phyloP scores from a whole-genome alignment of 2,888 invertebrate genomes.

The Drosophila anceps region DNA sequence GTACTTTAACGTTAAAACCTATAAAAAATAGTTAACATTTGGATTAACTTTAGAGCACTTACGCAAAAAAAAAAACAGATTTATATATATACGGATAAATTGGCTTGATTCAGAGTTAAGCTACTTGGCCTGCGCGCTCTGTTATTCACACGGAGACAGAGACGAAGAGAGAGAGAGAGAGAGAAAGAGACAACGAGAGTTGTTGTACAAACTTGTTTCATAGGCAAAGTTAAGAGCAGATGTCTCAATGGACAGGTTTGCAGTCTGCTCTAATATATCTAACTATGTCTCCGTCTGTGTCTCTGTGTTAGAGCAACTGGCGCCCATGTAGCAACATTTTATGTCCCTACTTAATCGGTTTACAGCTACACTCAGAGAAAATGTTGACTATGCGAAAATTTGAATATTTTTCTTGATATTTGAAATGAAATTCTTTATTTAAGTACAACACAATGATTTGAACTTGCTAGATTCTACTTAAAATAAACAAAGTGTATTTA shows the following conservation, averaged over 20 bases:
- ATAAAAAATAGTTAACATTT: constrained; percentile 47
- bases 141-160: constrained; percentile 50
- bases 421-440: not conserved
- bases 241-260: constrained; percentile 63
- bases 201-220: constrained; percentile 62
- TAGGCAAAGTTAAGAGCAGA: constrained; percentile 69
- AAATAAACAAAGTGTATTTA: too few species aligned
- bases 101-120: constrained; percentile 35
- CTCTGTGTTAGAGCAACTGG: constrained; percentile 42
- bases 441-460: too few species aligned
- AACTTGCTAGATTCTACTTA: too few species aligned
- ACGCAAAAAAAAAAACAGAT: constrained; percentile 43
- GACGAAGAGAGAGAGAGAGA: constrained; percentile 1
- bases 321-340: constrained; percentile 39
- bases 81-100: constrained; percentile 26
- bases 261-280: constrained; percentile 31
- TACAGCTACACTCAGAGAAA: constrained; percentile 45
- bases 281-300: constrained; percentile 39
- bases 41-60: constrained; percentile 54
- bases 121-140: constrained; percentile 53
- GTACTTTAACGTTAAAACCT: constrained; percentile 38
- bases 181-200: constrained; percentile 9
- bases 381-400: not conserved
- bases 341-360: constrained; percentile 69
- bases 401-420: not conserved